Evolutionary conservation across 2,797 vertebrate species (phyloP), one percentile per base, ranked within the genome.

Genomic region (Coreius guichenoti): DNA sequence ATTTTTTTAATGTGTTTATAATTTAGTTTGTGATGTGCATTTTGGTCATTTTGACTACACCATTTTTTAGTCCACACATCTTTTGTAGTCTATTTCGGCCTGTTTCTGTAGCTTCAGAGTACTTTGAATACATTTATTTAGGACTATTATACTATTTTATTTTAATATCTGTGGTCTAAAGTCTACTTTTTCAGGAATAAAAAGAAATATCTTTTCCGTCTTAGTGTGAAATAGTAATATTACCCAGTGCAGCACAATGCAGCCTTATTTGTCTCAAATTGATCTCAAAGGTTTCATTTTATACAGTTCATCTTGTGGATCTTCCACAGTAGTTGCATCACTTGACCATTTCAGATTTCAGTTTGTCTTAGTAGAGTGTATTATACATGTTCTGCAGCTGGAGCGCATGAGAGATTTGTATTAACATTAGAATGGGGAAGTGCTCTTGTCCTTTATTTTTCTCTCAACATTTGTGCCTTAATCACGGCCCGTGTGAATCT

Each of bases 371-470:
- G 29, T 86, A 23, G 11, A 54, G 79, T 82, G 11, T 16, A 72
- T 83, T 23, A 65, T 77, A 47, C 56, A 45, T 68, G 4, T 23
- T 82, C 54, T 49, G 9, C 29, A 51, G 74, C n/a, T 51, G 56
- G n/a, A 74, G n/a, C 26, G 56, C 81, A 67, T 7, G 3, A 75
- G 45, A 84, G 74, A 77, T 79, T 33, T 31, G 16, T 72, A 68
- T 84, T 69, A 51, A 81, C 89, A 36, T 75, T 81, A 78, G 84
- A 89, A 58, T 16, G 56, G 85, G 87, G 81, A 85, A 88, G 17
- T 84, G 85, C 84, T 70, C 89, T 86, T 86, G 87, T 90, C 83
- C 90, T 45, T 82, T 65, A n/a, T 77, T 76, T 84, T 73, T 8
- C 81, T 65, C 58, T 58, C 72, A 81, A 82, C 68, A 81, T 86